These are phyloP conservation scores for Lapara coniferarum DNA, from an alignment of 2,888 invertebrate genomes.

Conservation along the genomic window DNA sequence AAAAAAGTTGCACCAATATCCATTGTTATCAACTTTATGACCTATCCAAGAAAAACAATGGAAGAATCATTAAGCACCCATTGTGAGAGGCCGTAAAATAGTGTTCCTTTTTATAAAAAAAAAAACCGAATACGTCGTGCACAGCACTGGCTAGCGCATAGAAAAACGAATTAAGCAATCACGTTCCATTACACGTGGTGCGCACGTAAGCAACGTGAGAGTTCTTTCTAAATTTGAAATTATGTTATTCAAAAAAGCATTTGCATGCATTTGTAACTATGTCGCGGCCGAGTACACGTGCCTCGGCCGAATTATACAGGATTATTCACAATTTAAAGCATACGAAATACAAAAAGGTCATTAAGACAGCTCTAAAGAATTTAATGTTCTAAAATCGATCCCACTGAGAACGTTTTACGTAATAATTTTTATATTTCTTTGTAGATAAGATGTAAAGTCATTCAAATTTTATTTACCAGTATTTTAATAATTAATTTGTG, in stretches of 20 bases:
- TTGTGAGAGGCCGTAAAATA: constrained; percentile 59
- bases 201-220: constrained; percentile 53
- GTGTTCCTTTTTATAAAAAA: constrained; percentile 56
- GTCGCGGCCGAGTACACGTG: constrained; percentile 44
- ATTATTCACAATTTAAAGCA: constrained; percentile 49
- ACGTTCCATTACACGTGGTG: constrained; percentile 64
- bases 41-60: constrained; percentile 69
- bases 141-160: constrained; percentile 49
- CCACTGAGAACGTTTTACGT: constrained; percentile 44
- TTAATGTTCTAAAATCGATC: constrained; percentile 42
- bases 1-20: constrained; percentile 55
- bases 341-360: constrained; percentile 59
- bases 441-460: not conserved
- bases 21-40: constrained; percentile 63
- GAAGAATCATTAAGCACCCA: constrained; percentile 67
- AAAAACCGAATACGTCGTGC: constrained; percentile 53
- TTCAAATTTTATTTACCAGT: not conserved
- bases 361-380: constrained; percentile 46
- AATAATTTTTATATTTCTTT: constrained; percentile 30
- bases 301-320: constrained; percentile 47
- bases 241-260: constrained; percentile 50
- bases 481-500: constrained; percentile 5
- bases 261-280: constrained; percentile 48
- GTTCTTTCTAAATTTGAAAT: constrained; percentile 59
- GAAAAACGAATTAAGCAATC: constrained; percentile 56